These are phyloP conservation scores for Zaprionus camerounensis DNA, from an alignment of 1,140 invertebrate genomes.

Conservation along the genomic window DNA sequence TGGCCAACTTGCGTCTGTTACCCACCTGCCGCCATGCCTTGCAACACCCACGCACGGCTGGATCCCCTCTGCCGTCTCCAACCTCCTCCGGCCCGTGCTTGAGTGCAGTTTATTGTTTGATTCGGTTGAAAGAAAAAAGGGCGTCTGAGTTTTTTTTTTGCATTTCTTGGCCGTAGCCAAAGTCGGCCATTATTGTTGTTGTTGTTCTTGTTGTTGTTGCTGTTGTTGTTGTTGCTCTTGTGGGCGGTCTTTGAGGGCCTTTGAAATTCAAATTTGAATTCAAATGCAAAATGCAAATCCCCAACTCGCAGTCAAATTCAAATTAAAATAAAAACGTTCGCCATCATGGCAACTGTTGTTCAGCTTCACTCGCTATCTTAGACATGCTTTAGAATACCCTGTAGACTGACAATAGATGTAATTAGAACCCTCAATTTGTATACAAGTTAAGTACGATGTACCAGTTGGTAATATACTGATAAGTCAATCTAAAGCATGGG, in stretches of 20 bases:
- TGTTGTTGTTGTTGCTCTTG: slow-evolving; percentile 31
- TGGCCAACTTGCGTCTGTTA: slow-evolving; percentile 67
- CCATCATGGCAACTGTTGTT: slow-evolving; percentile 62
- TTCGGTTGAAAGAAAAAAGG: slow-evolving; percentile 39
- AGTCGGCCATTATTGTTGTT: slow-evolving; percentile 37
- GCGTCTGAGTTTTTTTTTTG: slow-evolving; percentile 66
- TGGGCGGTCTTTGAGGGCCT: slow-evolving; percentile 53
- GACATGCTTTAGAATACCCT: slow-evolving; percentile 14
- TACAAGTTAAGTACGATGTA: too few relatives aligned
- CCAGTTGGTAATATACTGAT: too few relatives aligned
- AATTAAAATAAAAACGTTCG: slow-evolving; percentile 70
- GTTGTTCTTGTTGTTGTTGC: slow-evolving; percentile 6
- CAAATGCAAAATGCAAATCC: slow-evolving; percentile 41
- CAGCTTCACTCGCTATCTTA: slow-evolving; percentile 22
- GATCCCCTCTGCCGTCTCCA: not conserved
- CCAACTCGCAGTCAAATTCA: slow-evolving; percentile 51
- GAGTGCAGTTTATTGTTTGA: slow-evolving; percentile 82
- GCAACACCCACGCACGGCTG: slow-evolving; percentile 17
- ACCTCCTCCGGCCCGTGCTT: slow-evolving; percentile 47
- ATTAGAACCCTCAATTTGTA: not conserved
- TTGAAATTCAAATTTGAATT: slow-evolving; percentile 58
- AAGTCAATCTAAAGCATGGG: too few relatives aligned
- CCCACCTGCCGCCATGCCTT: slow-evolving; percentile 8
- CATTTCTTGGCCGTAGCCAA: slow-evolving; percentile 50
- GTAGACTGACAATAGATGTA: not conserved